Percentiles rank a stretch among this genome's conserved stretches.
These are phyloP conservation scores for Holothuria scabra DNA, from an alignment of 53 echinoderm and acorn worm species.

Conservation along the genomic window DNA sequence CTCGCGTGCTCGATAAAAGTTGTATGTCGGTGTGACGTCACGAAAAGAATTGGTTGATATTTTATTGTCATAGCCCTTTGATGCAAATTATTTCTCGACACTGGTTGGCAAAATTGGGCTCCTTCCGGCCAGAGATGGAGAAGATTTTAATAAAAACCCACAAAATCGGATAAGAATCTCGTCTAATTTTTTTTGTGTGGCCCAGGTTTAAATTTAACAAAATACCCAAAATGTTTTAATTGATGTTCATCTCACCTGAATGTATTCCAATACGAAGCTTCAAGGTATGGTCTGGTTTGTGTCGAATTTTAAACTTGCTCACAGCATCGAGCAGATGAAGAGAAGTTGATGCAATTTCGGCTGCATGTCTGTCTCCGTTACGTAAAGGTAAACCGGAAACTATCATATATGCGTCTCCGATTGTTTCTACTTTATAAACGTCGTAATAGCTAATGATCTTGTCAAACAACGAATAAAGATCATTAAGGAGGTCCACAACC, in stretches of 20 bases:
- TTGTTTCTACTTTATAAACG: slow-evolving; percentile 98
- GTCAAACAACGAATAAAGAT: slow-evolving; percentile 91
- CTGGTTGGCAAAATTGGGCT: too few relatives aligned
- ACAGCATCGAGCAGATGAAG: slow-evolving; percentile 86
- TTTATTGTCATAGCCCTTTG: too few relatives aligned
- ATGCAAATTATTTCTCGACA: too few relatives aligned
- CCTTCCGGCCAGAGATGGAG: too few relatives aligned
- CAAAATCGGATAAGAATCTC: too few relatives aligned
- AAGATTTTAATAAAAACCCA: too few relatives aligned
- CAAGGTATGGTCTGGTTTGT: slow-evolving; percentile 84
- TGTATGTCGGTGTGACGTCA: too few relatives aligned
- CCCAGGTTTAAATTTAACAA: too few relatives aligned
- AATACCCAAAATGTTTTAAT: background rate
- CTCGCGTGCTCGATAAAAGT: too few relatives aligned
- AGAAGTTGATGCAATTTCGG: slow-evolving; percentile 91
- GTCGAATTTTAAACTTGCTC: slow-evolving; percentile 82
- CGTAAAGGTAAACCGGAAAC: slow-evolving; percentile 91
- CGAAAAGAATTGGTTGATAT: too few relatives aligned
- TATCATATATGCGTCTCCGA: slow-evolving; percentile 97
- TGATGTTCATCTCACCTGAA: slow-evolving; percentile 65
- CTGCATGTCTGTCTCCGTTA: slow-evolving; percentile 87
- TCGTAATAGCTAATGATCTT: slow-evolving; percentile 96
- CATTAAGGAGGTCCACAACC: slow-evolving; percentile 95
- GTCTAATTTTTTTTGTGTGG: too few relatives aligned
- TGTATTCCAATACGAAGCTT: slow-evolving; percentile 90